Conservation (phyloP, 2,113 vertebrate genomes). For the Nerophis lumbriciformis region DNA sequence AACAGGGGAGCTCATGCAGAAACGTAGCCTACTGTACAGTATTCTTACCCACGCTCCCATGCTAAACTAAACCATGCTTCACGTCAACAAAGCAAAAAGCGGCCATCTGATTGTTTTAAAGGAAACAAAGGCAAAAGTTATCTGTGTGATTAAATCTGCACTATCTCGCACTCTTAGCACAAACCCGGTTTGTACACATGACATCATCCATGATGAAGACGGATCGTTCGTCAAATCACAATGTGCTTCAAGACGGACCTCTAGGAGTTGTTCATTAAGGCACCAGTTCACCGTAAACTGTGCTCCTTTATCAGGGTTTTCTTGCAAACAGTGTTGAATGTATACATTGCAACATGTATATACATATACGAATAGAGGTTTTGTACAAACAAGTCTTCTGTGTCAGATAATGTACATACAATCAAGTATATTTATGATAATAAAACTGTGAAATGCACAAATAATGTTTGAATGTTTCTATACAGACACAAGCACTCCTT, state of each 20-base stretch:
- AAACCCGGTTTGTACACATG: not conserved
- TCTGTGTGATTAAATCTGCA: constrained; percentile 24
- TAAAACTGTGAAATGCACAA: constrained; percentile 54
- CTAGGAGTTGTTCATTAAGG: constrained; percentile 34
- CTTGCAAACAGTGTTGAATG: constrained; percentile 55
- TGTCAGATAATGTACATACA: constrained; percentile 68
- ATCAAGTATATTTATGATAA: constrained; percentile 73
- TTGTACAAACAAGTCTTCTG: constrained; percentile 48
- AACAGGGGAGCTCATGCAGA: constrained; percentile 50
- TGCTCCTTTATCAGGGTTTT: constrained; percentile 43
- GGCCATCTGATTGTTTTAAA: not conserved
- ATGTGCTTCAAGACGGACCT: constrained; percentile 26
- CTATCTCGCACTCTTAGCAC: constrained; percentile 22
- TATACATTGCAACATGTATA: constrained; percentile 38
- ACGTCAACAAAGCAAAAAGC: constrained; percentile 8
- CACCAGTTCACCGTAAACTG: constrained; percentile 42
- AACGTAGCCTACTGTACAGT: constrained; percentile 51
- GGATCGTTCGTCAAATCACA: constrained; percentile 33
- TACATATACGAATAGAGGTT: constrained; percentile 35
- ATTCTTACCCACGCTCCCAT: constrained; percentile 22
- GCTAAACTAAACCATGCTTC: constrained; percentile 41
- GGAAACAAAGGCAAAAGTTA: constrained; percentile 13
- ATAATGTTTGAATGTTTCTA: not conserved
- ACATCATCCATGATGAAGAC: constrained; percentile 9
- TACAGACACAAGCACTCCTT: not conserved